Conservation (phyloP, 2,797 vertebrate genomes). For the Sebastes hopkinsi region DNA sequence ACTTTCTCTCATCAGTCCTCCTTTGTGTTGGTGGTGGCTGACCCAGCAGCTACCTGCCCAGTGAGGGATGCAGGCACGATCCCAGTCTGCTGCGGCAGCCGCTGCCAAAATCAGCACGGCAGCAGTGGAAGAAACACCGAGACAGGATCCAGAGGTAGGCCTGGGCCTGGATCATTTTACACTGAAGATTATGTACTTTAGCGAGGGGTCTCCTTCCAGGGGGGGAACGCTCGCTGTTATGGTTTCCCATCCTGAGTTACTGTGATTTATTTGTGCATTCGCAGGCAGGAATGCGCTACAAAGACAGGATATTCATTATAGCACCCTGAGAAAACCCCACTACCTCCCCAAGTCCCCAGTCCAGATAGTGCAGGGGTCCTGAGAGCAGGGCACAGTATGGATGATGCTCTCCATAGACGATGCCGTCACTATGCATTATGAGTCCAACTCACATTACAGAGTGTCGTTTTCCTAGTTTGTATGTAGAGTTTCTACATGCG, state of each 20-base stretch:
- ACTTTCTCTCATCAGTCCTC: constrained; percentile 4
- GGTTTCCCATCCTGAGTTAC: constrained; percentile 44
- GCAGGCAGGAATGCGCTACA: constrained; percentile 54
- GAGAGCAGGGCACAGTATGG: constrained; percentile 4
- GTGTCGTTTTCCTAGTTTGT: neutral
- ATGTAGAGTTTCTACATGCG: neutral
- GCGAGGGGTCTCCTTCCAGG: constrained; percentile 41
- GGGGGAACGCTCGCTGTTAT: constrained; percentile 46
- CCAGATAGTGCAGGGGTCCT: constrained; percentile 20
- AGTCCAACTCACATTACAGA: constrained; percentile 5
- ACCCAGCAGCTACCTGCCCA: constrained; percentile 43
- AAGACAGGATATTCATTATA: constrained; percentile 58
- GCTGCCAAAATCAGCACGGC: constrained; percentile 65
- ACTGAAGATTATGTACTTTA: constrained; percentile 70
- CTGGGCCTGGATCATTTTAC: constrained; percentile 68
- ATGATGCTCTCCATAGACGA: constrained; percentile 28
- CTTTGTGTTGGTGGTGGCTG: neutral
- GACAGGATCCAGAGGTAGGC: constrained; percentile 61
- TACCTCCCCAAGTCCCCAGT: neutral
- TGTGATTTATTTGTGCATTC: constrained; percentile 70
- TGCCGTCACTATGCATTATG: constrained; percentile 9
- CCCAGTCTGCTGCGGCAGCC: constrained; percentile 1
- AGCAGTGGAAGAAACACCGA: constrained; percentile 36
- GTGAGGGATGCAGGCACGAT: neutral
- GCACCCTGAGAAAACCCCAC: constrained; percentile 18